Conservation (phyloP, 2,888 invertebrate species). For the Drosophila multiciliata region DNA sequence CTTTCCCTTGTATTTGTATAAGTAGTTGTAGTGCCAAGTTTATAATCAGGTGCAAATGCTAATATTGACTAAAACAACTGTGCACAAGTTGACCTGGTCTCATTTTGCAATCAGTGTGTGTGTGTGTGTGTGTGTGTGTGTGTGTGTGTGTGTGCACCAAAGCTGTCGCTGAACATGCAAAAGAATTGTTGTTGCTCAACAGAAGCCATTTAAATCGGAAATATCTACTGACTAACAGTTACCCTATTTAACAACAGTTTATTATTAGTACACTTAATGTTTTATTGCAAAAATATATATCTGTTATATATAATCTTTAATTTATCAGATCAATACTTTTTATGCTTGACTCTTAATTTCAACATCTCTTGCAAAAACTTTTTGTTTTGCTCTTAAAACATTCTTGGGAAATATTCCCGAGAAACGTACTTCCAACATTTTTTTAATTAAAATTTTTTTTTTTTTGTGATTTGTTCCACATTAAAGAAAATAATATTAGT, state of each 20-base stretch:
- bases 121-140: background rate
- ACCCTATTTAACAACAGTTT: background rate
- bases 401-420: no score
- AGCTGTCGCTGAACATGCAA: conserved; percentile 33
- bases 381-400: background rate
- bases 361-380: background rate
- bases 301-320: background rate
- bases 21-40: background rate
- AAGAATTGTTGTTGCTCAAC: conserved; percentile 7
- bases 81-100: conserved; percentile 35
- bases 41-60: background rate
- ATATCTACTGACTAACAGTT: background rate
- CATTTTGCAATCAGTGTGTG: conserved; percentile 9
- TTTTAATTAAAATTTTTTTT: no score
- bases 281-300: background rate
- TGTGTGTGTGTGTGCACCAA: conserved; percentile 1
- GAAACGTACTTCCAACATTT: background rate
- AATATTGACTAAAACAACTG: conserved; percentile 41
- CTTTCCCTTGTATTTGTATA: conserved; percentile 30
- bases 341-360: background rate
- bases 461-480: no score
- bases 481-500: background rate
- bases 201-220: background rate
- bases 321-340: background rate
- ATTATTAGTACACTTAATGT: background rate